Conservation (phyloP, 2,797 vertebrate genomes). For the Sparidentex hasta region DNA sequence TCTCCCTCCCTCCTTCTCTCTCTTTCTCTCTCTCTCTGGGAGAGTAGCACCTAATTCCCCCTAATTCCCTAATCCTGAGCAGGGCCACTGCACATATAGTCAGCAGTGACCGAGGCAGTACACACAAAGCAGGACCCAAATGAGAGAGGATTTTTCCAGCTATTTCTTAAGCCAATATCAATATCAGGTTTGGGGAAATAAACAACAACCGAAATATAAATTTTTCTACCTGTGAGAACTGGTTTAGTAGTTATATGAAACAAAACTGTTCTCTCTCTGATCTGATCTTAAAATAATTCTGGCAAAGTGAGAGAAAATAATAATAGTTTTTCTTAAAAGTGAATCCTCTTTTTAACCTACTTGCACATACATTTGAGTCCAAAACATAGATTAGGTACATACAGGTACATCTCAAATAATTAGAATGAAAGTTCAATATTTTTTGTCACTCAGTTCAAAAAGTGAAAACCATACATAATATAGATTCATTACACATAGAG, state of each 20-base stretch:
- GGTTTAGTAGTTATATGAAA: background rate
- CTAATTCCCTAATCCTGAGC: constrained; percentile 81
- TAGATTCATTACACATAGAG: too few species aligned
- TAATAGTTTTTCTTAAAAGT: background rate
- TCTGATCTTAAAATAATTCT: background rate
- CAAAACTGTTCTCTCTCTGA: background rate
- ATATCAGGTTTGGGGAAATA: constrained; percentile 31
- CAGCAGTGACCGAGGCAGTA: constrained; percentile 66
- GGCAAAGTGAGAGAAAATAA: background rate
- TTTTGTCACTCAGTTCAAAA: too few species aligned
- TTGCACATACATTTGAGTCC: background rate
- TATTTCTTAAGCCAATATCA: constrained; percentile 58
- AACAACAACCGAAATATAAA: constrained; percentile 21
- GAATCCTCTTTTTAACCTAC: background rate
- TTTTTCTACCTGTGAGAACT: constrained; percentile 13
- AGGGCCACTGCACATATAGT: constrained; percentile 70
- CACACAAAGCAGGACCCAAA: constrained; percentile 48
- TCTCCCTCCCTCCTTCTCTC: constrained; percentile 23
- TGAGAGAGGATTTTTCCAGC: constrained; percentile 24
- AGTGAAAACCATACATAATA: too few species aligned
- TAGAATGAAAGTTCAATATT: too few species aligned
- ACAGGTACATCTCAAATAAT: too few species aligned
- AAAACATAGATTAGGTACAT: background rate
- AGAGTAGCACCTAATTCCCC: constrained; percentile 79
- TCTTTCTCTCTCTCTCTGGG: constrained; percentile 45